A percentile compares a stretch with the other conserved stretches of the same genome.
These are phyloP conservation scores for Polymixis lichenea DNA, from an alignment of 2,888 invertebrate genomes.

Conservation along the genomic window DNA sequence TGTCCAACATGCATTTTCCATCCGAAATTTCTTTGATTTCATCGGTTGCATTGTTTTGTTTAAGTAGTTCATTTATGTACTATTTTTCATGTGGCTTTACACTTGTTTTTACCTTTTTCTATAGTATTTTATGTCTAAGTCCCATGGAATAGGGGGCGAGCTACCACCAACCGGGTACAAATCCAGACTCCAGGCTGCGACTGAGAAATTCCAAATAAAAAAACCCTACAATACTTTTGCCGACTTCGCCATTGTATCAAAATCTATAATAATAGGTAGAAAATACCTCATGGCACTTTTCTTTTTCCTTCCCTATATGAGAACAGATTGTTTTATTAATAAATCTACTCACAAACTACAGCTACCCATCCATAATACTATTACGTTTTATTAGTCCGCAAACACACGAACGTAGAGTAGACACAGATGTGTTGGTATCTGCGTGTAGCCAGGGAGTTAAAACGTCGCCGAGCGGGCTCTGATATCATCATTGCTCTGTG, in stretches of 20 bases:
- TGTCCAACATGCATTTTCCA: too few relatives aligned
- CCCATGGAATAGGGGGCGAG: too few relatives aligned
- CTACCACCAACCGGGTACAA: too few relatives aligned
- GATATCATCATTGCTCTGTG: constrained; percentile 63
- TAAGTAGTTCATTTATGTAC: too few relatives aligned
- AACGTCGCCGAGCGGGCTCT: constrained; percentile 50
- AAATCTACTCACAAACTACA: background rate
- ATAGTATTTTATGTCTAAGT: too few relatives aligned
- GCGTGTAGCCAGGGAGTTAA: constrained; percentile 38
- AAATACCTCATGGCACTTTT: background rate
- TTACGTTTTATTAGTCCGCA: constrained; percentile 43
- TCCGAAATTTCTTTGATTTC: too few relatives aligned
- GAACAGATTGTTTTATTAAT: constrained; percentile 1
- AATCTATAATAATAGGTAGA: background rate
- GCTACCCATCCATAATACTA: constrained; percentile 3
- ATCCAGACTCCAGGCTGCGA: too few relatives aligned
- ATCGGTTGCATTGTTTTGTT: too few relatives aligned
- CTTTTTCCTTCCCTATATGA: background rate
- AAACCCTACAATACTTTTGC: too few relatives aligned
- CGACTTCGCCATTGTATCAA: background rate
- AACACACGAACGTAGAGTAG: constrained; percentile 28
- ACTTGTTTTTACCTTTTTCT: too few relatives aligned
- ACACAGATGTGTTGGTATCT: constrained; percentile 30
- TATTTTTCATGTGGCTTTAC: too few relatives aligned
- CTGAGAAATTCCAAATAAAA: too few relatives aligned